These are phyloP conservation scores for Drosophila prolongata DNA, from an alignment of 2,888 invertebrate genomes.

Conservation along the genomic window DNA sequence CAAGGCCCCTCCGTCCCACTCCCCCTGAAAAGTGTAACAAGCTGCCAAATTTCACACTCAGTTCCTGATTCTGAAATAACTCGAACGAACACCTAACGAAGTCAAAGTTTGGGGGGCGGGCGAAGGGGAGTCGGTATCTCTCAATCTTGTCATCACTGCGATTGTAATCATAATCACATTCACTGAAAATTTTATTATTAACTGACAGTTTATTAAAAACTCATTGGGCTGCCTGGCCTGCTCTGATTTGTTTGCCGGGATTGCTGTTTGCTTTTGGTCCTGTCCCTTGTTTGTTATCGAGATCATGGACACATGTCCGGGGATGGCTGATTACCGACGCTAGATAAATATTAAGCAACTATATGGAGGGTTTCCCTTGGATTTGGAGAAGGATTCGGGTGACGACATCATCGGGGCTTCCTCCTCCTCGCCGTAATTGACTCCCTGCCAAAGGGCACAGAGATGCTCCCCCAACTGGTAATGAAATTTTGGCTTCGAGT, in stretches of 20 bases:
- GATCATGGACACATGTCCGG: slow-evolving; percentile 73
- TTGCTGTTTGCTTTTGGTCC: background rate
- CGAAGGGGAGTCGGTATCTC: background rate
- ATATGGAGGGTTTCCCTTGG: slow-evolving; percentile 50
- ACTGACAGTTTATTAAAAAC: slow-evolving; percentile 76
- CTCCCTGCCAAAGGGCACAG: slow-evolving; percentile 62
- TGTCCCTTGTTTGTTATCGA: slow-evolving; percentile 58
- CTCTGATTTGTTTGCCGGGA: slow-evolving; percentile 54
- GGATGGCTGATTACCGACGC: slow-evolving; percentile 59
- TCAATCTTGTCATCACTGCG: slow-evolving; percentile 30
- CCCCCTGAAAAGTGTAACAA: slow-evolving; percentile 53
- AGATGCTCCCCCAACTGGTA: slow-evolving; percentile 33
- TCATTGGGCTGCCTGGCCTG: slow-evolving; percentile 39
- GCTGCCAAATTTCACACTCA: slow-evolving; percentile 77
- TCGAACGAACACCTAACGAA: slow-evolving; percentile 63
- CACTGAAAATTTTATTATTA: slow-evolving; percentile 66
- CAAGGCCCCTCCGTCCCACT: slow-evolving; percentile 15
- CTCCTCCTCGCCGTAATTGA: slow-evolving; percentile 66
- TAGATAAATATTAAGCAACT: slow-evolving; percentile 74
- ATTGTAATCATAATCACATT: slow-evolving; percentile 45
- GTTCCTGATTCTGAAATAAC: slow-evolving; percentile 41
- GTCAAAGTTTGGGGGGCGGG: slow-evolving; percentile 51
- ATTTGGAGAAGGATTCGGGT: slow-evolving; percentile 26
- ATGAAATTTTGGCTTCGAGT: slow-evolving; percentile 71
- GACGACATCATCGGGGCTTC: slow-evolving; percentile 62